These are phyloP conservation scores for Amazona vittata DNA, from an alignment of 2,113 vertebrate genomes.

Conservation along the genomic window DNA sequence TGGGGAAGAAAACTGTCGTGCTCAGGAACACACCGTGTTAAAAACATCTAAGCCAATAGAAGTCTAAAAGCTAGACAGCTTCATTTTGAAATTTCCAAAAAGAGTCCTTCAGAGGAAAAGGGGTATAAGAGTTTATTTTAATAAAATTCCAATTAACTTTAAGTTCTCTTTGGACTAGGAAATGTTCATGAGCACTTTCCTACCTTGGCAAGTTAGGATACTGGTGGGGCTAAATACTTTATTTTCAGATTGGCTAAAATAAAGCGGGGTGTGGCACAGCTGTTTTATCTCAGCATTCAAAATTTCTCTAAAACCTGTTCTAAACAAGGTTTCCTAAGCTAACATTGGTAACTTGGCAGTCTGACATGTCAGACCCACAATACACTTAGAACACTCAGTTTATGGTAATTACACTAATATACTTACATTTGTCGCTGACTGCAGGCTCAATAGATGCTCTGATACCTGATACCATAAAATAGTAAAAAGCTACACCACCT, in stretches of 20 bases:
- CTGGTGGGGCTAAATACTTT: background rate
- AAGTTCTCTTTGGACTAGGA: background rate
- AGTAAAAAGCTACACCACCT: background rate
- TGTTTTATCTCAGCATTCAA: background rate
- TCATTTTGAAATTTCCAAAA: background rate
- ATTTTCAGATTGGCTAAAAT: background rate
- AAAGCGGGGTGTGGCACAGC: background rate
- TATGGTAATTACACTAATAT: background rate
- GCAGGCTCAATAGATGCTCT: accelerated
- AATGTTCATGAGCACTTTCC: background rate
- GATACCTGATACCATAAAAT: background rate
- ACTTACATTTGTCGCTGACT: background rate
- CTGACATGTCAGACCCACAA: accelerated
- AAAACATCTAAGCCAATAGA: background rate
- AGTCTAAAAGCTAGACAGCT: background rate
- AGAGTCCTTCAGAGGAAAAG: background rate
- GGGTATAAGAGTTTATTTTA: background rate
- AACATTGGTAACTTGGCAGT: background rate
- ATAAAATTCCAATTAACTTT: background rate
- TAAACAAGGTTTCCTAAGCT: background rate
- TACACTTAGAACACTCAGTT: background rate
- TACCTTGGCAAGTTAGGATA: background rate
- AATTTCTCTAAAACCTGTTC: background rate
- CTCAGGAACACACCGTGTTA: background rate
- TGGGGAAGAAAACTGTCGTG: background rate